Conservation (phyloP, 2,888 invertebrate genomes). For the Diploptera punctata region DNA sequence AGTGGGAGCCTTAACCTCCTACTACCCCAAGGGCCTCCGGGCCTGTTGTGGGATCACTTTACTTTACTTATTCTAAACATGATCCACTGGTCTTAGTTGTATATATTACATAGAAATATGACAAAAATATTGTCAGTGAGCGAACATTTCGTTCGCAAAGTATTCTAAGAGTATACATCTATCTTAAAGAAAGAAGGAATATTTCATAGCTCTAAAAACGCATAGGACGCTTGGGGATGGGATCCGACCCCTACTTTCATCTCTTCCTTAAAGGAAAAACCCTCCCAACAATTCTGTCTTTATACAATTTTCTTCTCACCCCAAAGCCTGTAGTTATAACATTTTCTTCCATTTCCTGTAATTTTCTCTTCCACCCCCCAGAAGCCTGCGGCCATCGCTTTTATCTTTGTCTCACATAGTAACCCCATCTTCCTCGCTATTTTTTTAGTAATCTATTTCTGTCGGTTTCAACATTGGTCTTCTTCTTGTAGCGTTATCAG, state of each 20-base stretch:
- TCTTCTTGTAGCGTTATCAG: neutral
- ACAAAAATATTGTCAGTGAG: no score
- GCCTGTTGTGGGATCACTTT: no score
- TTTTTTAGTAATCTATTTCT: neutral
- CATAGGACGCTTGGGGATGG: neutral
- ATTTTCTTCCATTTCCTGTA: slow-evolving; percentile 29
- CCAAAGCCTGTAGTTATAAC: slow-evolving; percentile 5
- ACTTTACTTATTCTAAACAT: no score
- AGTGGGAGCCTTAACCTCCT: no score
- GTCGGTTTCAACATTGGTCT: neutral
- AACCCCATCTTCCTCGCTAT: neutral
- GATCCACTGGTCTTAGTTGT: no score
- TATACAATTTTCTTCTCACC: slow-evolving; percentile 26
- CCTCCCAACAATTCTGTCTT: slow-evolving; percentile 14
- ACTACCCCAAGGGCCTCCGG: no score
- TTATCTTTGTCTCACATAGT: slow-evolving; percentile 9
- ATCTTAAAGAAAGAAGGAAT: neutral
- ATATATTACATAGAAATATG: no score
- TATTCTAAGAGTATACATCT: no score
- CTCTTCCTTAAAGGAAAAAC: neutral
- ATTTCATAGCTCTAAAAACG: slow-evolving; percentile 2
- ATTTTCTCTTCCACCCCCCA: neutral
- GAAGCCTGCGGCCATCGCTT: neutral
- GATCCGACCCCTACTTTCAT: neutral
- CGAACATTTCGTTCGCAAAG: neutral